A percentile compares a stretch with the other conserved stretches of the same genome.
phyloP scores from a whole-genome alignment of 2,797 vertebrate species.

The Acanthornis magna region DNA sequence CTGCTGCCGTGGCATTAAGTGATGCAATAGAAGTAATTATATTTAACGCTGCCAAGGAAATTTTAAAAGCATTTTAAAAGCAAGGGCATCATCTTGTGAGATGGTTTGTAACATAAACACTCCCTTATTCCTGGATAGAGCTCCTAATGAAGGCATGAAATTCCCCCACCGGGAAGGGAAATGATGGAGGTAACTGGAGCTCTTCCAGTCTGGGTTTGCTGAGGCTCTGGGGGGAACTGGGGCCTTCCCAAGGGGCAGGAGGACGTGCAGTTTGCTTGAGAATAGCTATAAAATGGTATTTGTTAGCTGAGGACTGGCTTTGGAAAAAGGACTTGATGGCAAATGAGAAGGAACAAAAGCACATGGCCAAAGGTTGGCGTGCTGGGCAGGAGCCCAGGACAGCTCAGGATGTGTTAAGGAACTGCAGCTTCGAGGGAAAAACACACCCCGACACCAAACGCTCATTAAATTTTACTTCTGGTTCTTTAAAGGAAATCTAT shows the following conservation, averaged over 20 bases:
- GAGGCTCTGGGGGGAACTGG: not conserved
- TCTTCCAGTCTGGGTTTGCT: not conserved
- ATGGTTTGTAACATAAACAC: not conserved
- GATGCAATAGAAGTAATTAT: fast-evolving
- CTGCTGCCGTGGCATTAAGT: not conserved
- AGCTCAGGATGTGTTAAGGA: not conserved
- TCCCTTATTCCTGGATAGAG: fast-evolving
- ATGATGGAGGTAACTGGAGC: not conserved
- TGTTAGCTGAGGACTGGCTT: not conserved
- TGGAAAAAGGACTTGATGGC: not conserved
- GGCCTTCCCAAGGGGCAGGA: not conserved
- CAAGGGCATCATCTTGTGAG: fast-evolving
- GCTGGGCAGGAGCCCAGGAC: not conserved
- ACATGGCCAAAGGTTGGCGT: fast-evolving
- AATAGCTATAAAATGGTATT: not conserved
- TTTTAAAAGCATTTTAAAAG: not conserved
- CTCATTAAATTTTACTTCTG: slow-evolving; percentile 3
- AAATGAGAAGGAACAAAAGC: not conserved
- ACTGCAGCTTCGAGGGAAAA: not conserved
- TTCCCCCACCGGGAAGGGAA: fast-evolving
- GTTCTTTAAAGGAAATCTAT: slow-evolving; percentile 21
- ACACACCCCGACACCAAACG: not conserved
- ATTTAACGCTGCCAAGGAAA: too few species aligned
- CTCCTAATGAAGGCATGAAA: not conserved
- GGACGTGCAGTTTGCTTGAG: not conserved